Conservation (phyloP, 2,888 invertebrate species). For the Pedicia rivosa region DNA sequence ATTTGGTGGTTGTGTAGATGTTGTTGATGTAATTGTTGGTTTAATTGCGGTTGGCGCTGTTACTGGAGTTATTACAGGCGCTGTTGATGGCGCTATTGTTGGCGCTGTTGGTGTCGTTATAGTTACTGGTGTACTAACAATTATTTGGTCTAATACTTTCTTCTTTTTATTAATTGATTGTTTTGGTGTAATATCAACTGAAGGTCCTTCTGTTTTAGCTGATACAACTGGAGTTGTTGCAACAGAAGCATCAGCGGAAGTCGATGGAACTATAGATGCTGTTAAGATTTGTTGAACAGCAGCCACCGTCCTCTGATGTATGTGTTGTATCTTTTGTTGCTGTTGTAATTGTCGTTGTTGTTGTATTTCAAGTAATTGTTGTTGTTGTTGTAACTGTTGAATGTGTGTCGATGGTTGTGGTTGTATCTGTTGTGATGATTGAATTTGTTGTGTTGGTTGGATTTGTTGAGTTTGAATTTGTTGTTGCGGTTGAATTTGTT, state of each 20-base stretch:
- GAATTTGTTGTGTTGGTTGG: background rate
- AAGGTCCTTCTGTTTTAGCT: conserved; percentile 52
- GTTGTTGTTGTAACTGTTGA: background rate
- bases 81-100: background rate
- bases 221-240: conserved; percentile 51
- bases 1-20: background rate
- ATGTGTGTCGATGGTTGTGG: too few relatives aligned
- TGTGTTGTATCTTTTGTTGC: too few relatives aligned
- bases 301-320: too few relatives aligned
- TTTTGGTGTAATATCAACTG: conserved; percentile 26
- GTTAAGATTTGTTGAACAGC: too few relatives aligned
- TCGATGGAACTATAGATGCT: too few relatives aligned
- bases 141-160: background rate
- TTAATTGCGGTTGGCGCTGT: background rate
- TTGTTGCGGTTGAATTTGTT: background rate
- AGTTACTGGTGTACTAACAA: too few relatives aligned
- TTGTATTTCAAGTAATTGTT: background rate
- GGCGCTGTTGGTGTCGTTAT: background rate
- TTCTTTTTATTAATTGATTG: conserved; percentile 14
- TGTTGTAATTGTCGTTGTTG: background rate
- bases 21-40: too few relatives aligned
- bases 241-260: too few relatives aligned
- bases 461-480: background rate
- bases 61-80: background rate
- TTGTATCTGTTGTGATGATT: too few relatives aligned